Evolutionary conservation across 2,113 vertebrate genomes (phyloP), one percentile per base, ranked within the genome.

Genomic region (Nannobrachium achirus): DNA sequence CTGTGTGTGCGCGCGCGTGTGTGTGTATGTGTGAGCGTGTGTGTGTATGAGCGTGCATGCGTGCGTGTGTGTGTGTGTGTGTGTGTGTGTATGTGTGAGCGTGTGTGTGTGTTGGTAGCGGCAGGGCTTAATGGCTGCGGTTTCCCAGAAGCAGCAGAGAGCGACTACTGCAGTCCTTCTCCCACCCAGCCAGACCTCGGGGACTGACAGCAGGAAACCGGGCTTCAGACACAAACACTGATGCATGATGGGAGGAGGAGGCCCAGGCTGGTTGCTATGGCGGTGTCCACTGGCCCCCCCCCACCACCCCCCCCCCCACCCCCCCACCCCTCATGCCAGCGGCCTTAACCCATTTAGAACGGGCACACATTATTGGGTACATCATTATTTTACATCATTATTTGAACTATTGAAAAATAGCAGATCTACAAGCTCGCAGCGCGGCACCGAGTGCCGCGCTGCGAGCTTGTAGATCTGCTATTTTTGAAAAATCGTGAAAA

Each of bases 161-260:
- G 48, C 11, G 18, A n/a, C 56, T 11, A 58, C 19, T 56, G 25
- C 44, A 64, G 10, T 18, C 38, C 9, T 76, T 41, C 46, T 53
- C 42, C 40, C 10, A 25, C 61, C 50, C 19, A 82, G 51, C 19
- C 14, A 64, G 76, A 79, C 48, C 63, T 56, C 57, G 19, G 44
- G 68, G 71, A 85, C 61, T 60, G 76, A 83, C n/a, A 41, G 73
- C 81, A 86, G 84, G 78, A 88, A 88, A 82, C 78, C 79, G 63
- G n/a, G 41, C 53, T n/a, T 63, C 66, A 74, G 69, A 66, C 71
- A 25, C 66, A 56, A n/a, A 78, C 69, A 65, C 67, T 75, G 64
- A 75, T 73, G 65, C 74, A 49, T 57, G 49, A 40, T 82, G 69
- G 67, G 62, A 76, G 65, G 20, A n/a, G n/a, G n/a, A n/a, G n/a